Evolutionary conservation across 2,888 invertebrate species (phyloP), one percentile per base, ranked within the genome.

Genomic region (Chaetogeoica ovagalla): DNA sequence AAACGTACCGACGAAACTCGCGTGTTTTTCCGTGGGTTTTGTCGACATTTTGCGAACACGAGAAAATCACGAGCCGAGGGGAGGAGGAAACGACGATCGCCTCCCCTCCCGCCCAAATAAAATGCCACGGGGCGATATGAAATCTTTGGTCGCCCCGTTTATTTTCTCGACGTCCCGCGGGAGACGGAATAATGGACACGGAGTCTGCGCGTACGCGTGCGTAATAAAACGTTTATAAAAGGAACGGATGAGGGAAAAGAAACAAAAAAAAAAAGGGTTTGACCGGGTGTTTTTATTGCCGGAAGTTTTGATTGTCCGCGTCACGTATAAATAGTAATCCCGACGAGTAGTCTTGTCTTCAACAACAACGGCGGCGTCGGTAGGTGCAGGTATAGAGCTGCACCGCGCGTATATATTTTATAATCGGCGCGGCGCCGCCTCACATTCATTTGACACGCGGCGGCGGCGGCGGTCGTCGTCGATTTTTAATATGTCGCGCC

Each of bases 291-390:
- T 39, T 79, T 79, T 57, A 55, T 70, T 57, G 69, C 79, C 79
- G 79, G 79, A 79, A 79, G 79, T 79, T 71, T 79, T 39, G 63
- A 79, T 79, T 79, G 79, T 79, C 68, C 79, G 63, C 57, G 71
- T 71, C 79, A 79, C 79, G 79, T 79, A 30, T 30, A 30, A 1
- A 30, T 4, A 30, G 30, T 30, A 30, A 30, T 2, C 4, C 30
- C 30, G n/a, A n/a, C 30, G 30, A 79, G 30, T 17, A 23, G 11
- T 30, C 43, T 57, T 17, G 19, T 17, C 15, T 57, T 4, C 7
- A 19, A 59, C 52, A 13, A 62, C 62, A 59, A 39, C 69, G 63
- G 15, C 69, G 39, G 57, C 39, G 62, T 68, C 70, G 63, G 63
- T 19, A 19, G 66, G 43, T 30, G 23, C 8, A 2, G 59, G 68